Conservation (phyloP, 2,888 invertebrate species). For the Phrixothrix hirtus region DNA sequence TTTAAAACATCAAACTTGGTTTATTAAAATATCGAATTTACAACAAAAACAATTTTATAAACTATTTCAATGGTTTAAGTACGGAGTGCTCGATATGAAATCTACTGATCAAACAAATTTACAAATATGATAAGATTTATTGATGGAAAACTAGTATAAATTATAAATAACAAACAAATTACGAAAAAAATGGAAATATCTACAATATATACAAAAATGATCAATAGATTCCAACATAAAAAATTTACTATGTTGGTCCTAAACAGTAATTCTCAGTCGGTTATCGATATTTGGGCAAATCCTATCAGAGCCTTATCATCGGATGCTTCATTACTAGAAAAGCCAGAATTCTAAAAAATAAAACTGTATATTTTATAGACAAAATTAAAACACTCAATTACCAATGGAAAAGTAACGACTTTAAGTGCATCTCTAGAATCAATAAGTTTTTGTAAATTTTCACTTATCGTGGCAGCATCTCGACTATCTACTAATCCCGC, state of each 20-base stretch:
- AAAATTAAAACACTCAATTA: conserved; percentile 52
- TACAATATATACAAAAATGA: conserved; percentile 23
- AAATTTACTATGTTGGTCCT: conserved; percentile 14
- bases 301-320: conserved; percentile 96
- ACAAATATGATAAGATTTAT: not conserved
- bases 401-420: conserved; percentile 87
- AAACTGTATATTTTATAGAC: conserved; percentile 10
- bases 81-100: conserved; percentile 25
- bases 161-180: conserved; percentile 7
- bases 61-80: conserved; percentile 26
- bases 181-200: conserved; percentile 11
- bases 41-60: conserved; percentile 13
- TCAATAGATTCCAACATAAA: conserved; percentile 27
- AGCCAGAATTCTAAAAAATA: conserved; percentile 65
- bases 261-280: conserved; percentile 63
- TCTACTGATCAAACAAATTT: conserved; percentile 24
- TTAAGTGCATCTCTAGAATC: conserved; percentile 69
- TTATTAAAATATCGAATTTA: too few species aligned
- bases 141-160: conserved; percentile 3
- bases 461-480: conserved; percentile 90
- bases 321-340: conserved; percentile 75
- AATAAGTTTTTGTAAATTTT: conserved; percentile 88
- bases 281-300: conserved; percentile 95
- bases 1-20: too few species aligned
- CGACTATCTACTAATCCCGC: conserved; percentile 92